Conservation (phyloP, 35 echinoderm and acorn worm genomes). For the Chiridota heheva region DNA sequence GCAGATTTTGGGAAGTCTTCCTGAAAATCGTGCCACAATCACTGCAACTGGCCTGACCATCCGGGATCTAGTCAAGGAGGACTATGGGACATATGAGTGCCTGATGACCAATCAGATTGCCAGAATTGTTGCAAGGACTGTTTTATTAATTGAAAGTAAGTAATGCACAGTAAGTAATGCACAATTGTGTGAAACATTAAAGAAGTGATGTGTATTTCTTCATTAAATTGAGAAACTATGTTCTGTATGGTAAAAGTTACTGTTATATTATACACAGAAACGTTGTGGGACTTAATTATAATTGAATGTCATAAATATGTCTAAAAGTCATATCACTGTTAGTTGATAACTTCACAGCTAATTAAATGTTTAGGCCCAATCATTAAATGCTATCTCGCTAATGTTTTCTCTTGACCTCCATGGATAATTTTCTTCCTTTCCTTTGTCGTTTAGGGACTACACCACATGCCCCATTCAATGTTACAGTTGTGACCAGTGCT, state of each 20-base stretch:
- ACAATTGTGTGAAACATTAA: no score
- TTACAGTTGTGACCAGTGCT: slow-evolving; percentile 75
- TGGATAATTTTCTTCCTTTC: background rate
- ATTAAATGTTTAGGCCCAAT: no score
- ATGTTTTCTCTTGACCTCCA: background rate
- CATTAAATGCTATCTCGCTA: background rate
- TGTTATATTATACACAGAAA: no score
- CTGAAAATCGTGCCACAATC: slow-evolving; percentile 12
- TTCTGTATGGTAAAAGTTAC: no score
- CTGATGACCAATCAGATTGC: slow-evolving; percentile 69
- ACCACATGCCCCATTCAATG: slow-evolving; percentile 80
- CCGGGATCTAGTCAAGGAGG: slow-evolving; percentile 65
- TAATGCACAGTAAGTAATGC: no score
- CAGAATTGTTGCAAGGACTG: slow-evolving; percentile 44
- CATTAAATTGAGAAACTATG: no score
- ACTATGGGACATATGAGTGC: slow-evolving; percentile 85
- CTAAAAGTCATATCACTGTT: no score
- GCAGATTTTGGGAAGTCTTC: slow-evolving; percentile 57
- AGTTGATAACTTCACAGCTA: no score
- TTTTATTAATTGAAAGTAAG: slow-evolving; percentile 72
- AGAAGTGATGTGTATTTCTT: no score
- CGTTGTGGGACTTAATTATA: no score
- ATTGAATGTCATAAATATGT: no score
- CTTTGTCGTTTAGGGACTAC: slow-evolving; percentile 62
- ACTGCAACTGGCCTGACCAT: slow-evolving; percentile 49